Percentiles rank a stretch among this genome's conserved stretches.
Evolutionary conservation across 2,797 vertebrate genomes (phyloP).

Genomic region (Propithecus deckenii): DNA sequence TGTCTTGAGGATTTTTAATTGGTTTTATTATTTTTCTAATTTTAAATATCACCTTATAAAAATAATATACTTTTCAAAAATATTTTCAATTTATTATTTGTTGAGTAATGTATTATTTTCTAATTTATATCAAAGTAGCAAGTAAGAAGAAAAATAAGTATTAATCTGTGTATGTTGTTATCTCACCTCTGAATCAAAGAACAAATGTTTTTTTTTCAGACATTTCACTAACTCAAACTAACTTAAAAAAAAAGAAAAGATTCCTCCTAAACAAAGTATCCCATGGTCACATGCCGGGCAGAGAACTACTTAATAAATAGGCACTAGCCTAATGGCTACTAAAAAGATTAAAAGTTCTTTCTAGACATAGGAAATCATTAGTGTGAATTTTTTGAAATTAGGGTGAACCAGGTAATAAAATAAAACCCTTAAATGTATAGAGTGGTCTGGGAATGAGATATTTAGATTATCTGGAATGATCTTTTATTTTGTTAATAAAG

Average conservation of each 20-base stretch:
- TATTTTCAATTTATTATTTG: background rate
- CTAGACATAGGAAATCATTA: background rate
- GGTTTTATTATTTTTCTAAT: background rate
- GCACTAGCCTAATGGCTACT: background rate
- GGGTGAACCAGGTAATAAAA: background rate
- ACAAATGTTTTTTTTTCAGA: background rate
- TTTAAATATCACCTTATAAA: background rate
- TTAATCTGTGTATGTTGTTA: slow-evolving; percentile 11
- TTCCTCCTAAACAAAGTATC: background rate
- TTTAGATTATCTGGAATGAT: background rate
- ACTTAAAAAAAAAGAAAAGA: background rate
- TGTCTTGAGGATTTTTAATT: background rate
- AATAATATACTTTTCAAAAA: background rate
- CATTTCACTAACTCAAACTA: slow-evolving; percentile 16
- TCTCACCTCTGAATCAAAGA: slow-evolving; percentile 27
- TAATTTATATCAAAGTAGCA: background rate
- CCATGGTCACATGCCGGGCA: background rate
- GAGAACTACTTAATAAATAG: background rate
- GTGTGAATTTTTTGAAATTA: background rate
- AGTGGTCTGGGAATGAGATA: background rate
- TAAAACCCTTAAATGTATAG: background rate
- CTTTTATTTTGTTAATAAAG: background rate
- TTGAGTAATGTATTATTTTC: background rate
- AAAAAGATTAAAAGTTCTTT: background rate
- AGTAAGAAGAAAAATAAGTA: slow-evolving; percentile 53